Base-by-base conservation (phyloP, 1,140 invertebrate genomes). In the Battus philenor region DNA sequence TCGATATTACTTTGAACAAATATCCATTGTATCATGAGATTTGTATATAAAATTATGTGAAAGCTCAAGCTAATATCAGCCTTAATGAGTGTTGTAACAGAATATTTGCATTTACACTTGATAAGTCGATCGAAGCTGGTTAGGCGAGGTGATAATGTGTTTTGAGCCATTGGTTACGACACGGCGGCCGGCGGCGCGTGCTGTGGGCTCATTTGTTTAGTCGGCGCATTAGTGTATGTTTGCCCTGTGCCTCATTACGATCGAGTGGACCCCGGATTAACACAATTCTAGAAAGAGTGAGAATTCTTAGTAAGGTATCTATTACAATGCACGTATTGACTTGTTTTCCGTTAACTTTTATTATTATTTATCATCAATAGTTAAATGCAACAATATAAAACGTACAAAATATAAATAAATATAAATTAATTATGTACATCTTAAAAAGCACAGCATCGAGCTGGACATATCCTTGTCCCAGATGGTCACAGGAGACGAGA, bases 71-170 rank as follows among this genome's bases (percentile, higher is more conserved):
- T 13, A 41, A 29, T 17, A 3, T 22, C 38, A 15, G 15, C 26
- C 24, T 41, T 41, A 41, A 29, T 27, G 1, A 4, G 26, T 41
- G 24, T 41, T 15, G 38, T 41, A 41, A 41, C 12, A 12, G 16
- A 12, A 27, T 41, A 41, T 41, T 41, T 41, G 24, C 38, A 41
- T 41, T 41, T 41, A 8, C 29, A 27, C 29, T 41, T 41, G 38
- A 26, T 27, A 12, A 36, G 12, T 29, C 13, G 24, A 41, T 41
- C 22, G 15, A 4, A 15, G 22, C 38, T 41, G 38, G 13, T 41
- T 41, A 41, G 10, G 38, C 24, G 9, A 41, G 17, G 24, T 41
- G 38, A 41, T 41, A 41, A 41, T 41, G 38, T 41, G 38, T 41
- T 30, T 41, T 13, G 26, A 17, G 6, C 15, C 13, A 26, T 12